phyloP scores from a whole-genome alignment of 2,113 vertebrate genomes.

The Formicarius rufipectus region DNA sequence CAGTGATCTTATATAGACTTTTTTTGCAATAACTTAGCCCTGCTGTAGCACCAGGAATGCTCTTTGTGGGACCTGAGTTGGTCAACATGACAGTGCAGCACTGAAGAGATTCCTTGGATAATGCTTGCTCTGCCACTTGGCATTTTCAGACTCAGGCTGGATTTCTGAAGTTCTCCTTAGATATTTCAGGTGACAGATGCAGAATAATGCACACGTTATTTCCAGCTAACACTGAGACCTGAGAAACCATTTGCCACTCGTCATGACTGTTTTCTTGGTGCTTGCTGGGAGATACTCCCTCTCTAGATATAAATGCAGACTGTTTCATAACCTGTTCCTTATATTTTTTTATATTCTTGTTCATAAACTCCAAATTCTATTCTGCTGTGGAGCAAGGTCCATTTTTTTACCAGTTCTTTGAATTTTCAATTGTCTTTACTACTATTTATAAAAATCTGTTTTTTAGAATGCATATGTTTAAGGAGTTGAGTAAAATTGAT shows the following conservation, averaged over 20 bases:
- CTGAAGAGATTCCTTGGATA: not conserved
- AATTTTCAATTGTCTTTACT: not conserved
- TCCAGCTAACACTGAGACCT: not conserved
- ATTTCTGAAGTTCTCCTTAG: not conserved
- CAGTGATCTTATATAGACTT: not conserved
- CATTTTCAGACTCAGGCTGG: not conserved
- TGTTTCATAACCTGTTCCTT: not conserved
- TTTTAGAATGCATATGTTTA: not conserved
- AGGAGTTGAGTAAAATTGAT: not conserved
- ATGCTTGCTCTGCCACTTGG: not conserved
- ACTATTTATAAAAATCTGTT: not conserved
- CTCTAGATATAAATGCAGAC: not conserved
- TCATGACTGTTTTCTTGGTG: not conserved
- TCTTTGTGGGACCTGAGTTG: not conserved
- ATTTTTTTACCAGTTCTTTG: not conserved
- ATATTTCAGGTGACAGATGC: not conserved
- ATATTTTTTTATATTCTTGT: not conserved
- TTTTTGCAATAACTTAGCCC: not conserved
- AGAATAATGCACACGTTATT: not conserved
- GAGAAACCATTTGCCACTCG: not conserved
- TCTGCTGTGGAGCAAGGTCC: not conserved
- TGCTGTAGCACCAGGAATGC: not conserved
- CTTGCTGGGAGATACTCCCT: not conserved
- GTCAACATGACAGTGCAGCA: rapidly evolving
- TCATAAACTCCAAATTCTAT: not conserved